Evolutionary conservation across 2,888 invertebrate genomes (phyloP), one percentile per base, ranked within the genome.

Genomic region (Drosophila fungiperda): DNA sequence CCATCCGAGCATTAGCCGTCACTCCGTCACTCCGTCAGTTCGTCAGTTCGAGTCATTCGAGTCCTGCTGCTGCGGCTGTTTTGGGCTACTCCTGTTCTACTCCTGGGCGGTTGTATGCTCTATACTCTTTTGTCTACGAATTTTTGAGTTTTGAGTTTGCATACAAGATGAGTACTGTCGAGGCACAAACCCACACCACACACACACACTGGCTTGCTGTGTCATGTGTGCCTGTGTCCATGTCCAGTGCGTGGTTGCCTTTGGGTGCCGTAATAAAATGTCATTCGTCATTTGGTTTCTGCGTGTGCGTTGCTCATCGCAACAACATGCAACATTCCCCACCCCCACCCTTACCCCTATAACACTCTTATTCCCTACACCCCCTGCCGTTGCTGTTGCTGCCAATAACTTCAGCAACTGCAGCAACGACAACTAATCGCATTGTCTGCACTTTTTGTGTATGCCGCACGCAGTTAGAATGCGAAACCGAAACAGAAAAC

Each of bases 201-300:
- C 12, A 59, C 35, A 42, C 38, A 49, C 33, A 23, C 9, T 36
- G 35, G 17, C 17, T 12, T 15, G 29, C 60, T 26, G 48, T 58
- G 48, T 65, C 49, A 55, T 61, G 33, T 63, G 36, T 63, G 48
- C 26, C 55, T 36, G 36, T 54, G n/a, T 40, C 36, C 26, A 55
- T 55, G 55, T 55, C 53, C 55, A 61, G 36, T 85, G 75, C 75
- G 83, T 83, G 76, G 77, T 79, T 69, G 82, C 87, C 90, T 84
- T 84, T 82, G 87, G 81, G 89, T 87, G 90, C 90, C 89, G 85
- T 87, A 89, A 90, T 90, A 90, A 90, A 87, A 87, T 87, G 90
- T 90, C 87, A 87, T 87, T 90, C 90, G 87, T 90, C 87, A 87
- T 87, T 90, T 90, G 85, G 90, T 90, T 86, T 87, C 90, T 89